phyloP scores from a whole-genome alignment of 2,888 invertebrate species.

The Drosophila algonquin region DNA sequence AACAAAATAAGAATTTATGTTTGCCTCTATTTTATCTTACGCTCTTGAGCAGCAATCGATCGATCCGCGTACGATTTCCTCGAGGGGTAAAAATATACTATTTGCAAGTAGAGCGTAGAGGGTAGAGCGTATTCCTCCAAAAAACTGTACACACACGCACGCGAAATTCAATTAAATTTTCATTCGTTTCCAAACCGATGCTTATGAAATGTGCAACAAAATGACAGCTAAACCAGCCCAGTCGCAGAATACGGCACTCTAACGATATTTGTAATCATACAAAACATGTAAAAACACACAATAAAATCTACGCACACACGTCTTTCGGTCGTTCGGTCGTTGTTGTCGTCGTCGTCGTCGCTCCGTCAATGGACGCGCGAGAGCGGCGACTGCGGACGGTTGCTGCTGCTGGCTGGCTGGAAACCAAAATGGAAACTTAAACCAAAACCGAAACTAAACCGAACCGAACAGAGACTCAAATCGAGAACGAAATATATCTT shows the following conservation, averaged over 20 bases:
- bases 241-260: too few species aligned
- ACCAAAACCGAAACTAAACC: neutral
- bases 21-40: neutral
- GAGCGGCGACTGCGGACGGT: neutral
- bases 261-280: neutral
- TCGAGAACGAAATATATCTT: neutral
- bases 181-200: conserved; percentile 21
- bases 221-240: conserved; percentile 36
- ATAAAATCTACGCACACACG: neutral
- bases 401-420: neutral
- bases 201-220: conserved; percentile 48
- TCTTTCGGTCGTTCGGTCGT: neutral
- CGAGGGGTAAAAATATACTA: neutral
- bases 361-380: neutral
- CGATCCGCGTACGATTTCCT: neutral
- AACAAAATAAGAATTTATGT: neutral
- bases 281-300: conserved; percentile 6
- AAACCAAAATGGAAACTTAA: neutral
- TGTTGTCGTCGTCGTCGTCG: neutral
- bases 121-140: neutral
- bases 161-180: conserved; percentile 26
- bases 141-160: conserved; percentile 1
- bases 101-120: neutral
- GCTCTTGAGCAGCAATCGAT: neutral
- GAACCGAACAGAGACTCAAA: neutral